Percentiles rank a stretch among this genome's conserved stretches.
phyloP scores from a whole-genome alignment of 2,797 vertebrate species.

The Euthynnus affinis region DNA sequence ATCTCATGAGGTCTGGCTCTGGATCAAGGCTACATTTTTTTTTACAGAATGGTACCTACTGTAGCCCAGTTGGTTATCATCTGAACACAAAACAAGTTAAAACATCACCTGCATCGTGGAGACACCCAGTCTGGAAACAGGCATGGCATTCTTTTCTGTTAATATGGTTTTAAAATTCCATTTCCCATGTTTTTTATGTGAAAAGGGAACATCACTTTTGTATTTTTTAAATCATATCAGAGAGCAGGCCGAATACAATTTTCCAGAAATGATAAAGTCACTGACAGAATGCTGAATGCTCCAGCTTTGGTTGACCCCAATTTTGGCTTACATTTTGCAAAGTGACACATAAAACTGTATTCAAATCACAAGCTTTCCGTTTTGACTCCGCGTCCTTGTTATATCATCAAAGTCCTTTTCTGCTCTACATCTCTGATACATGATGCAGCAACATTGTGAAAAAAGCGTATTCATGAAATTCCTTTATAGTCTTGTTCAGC shows the following conservation, averaged over 20 bases:
- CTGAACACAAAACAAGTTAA: constrained; percentile 32
- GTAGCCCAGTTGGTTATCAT: constrained; percentile 39
- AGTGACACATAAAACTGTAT: constrained; percentile 49
- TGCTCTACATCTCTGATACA: constrained; percentile 26
- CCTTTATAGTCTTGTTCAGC: constrained; percentile 51
- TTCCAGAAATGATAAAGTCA: constrained; percentile 17
- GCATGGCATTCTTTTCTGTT: constrained; percentile 23
- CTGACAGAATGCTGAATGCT: constrained; percentile 35
- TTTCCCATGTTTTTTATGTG: constrained; percentile 5
- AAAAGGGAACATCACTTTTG: background rate
- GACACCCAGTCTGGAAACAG: constrained; percentile 35
- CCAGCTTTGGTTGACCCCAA: constrained; percentile 38
- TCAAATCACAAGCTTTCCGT: constrained; percentile 53
- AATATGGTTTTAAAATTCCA: constrained; percentile 6
- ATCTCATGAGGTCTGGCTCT: constrained; percentile 66
- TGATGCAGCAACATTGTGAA: constrained; percentile 39
- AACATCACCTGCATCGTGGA: constrained; percentile 33
- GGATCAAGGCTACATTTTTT: constrained; percentile 73
- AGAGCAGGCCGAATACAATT: constrained; percentile 19
- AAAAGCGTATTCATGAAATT: constrained; percentile 31
- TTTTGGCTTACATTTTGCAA: constrained; percentile 39
- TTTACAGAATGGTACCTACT: constrained; percentile 49
- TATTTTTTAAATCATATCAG: background rate
- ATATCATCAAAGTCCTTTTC: constrained; percentile 19
- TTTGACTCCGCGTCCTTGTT: constrained; percentile 21